Evolutionary conservation across 2,888 invertebrate species (phyloP), one percentile per base, ranked within the genome.

Genomic region (Mesoligia furuncula): DNA sequence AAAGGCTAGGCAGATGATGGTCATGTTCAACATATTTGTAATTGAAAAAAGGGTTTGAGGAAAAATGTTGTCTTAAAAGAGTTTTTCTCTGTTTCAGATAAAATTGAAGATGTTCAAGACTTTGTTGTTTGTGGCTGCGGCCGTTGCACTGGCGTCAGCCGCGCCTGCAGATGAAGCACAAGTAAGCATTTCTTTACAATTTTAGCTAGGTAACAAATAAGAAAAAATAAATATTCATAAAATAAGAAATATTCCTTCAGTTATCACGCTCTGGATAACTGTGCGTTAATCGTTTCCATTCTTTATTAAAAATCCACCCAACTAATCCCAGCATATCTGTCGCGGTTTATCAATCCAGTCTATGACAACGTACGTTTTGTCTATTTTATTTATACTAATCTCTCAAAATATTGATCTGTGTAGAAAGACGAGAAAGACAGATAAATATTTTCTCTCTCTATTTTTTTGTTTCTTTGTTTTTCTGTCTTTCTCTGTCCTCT

Each of bases 91-190:
- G 66, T 91, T 89, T 27, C 87, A 90, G 92, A 81, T 80, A 70
- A 77, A 71, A 13, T 80, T 20, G 42, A 90, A 85, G 68, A 90
- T 90, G 91, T 83, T 88, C 62, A 91, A 90, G 80, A 80, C 76
- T 68, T 57, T 90, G 20, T 11, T 90, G 66, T 83, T 90, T 9
- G 71, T 90, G 66, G 89, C 84, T 69, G 80, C 81, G 73, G 86
- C 85, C 73, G 69, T 80, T 0, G 84, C 77, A 15, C 59, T 86
- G 75, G 83, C 73, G n/a, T 64, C 73, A 42, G 87, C 84, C 4
- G 79, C 79, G 5, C 79, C 84, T 9, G 59, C 83, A 17, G 83
- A 86, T 59, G 83, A 78, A 27, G 69, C 36, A 13, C 77, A 72
- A 17, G 90, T 90, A 71, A 81, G 85, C 70, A 51, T 11, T 36